Conservation (phyloP, 2,888 invertebrate genomes). For the Tetragnatha montana region DNA sequence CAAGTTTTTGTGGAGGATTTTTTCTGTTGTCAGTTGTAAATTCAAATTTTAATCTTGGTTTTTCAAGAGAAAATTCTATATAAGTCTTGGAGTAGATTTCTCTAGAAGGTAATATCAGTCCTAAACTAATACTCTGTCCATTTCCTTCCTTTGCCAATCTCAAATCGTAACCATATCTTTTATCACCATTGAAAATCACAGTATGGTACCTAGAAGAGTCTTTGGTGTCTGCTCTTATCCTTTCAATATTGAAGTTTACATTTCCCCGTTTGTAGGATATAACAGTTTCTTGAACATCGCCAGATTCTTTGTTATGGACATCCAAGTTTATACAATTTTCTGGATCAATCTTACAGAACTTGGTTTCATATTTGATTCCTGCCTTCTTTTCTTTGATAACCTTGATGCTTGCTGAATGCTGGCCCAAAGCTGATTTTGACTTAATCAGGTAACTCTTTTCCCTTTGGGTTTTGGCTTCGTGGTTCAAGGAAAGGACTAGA, state of each 20-base stretch:
- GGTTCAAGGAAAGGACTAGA: conserved; percentile 33
- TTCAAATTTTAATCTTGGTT: conserved; percentile 47
- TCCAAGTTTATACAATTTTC: conserved; percentile 51
- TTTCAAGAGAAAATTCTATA: conserved; percentile 37
- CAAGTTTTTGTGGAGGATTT: conserved; percentile 47
- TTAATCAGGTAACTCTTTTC: conserved; percentile 63
- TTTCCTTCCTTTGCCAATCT: conserved; percentile 43
- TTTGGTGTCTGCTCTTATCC: conserved; percentile 31
- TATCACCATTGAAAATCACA: conserved; percentile 60
- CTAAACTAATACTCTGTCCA: conserved; percentile 33
- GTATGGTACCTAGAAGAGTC: conserved; percentile 37
- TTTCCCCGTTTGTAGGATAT: conserved; percentile 50
- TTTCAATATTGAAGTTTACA: conserved; percentile 50
- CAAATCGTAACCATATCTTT: conserved; percentile 64
- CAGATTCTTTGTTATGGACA: conserved; percentile 42
- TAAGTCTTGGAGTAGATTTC: conserved; percentile 51
- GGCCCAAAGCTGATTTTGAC: conserved; percentile 30
- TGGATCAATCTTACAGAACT: conserved; percentile 48
- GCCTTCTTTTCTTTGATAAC: conserved; percentile 56
- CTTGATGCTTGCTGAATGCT: conserved; percentile 22
- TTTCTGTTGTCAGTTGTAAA: conserved; percentile 46
- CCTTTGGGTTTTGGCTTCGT: conserved; percentile 49
- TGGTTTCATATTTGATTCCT: conserved; percentile 54
- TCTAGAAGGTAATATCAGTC: conserved; percentile 55
- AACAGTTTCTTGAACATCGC: conserved; percentile 41